phyloP scores from a whole-genome alignment of 2,888 invertebrate genomes.

The Leucophenga maculata region DNA sequence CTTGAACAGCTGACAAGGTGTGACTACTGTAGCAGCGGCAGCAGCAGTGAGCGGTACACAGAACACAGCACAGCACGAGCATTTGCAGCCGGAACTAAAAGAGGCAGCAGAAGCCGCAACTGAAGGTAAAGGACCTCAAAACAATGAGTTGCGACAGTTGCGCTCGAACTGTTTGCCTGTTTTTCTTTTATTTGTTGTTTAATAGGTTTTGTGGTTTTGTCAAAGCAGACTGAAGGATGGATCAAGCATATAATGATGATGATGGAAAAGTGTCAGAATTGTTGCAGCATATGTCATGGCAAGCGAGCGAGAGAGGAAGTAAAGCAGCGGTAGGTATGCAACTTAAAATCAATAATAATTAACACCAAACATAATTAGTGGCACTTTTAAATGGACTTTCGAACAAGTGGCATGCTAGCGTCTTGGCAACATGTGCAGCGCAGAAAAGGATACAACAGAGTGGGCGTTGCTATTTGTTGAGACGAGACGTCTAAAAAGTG shows the following conservation, averaged over 20 bases:
- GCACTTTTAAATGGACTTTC: too few species aligned
- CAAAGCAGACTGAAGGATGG: background rate
- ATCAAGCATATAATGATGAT: slow-evolving; percentile 13
- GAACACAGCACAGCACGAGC: background rate
- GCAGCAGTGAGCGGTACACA: background rate
- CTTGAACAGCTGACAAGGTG: slow-evolving; percentile 20
- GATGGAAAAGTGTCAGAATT: slow-evolving; percentile 45
- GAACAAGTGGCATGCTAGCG: too few species aligned
- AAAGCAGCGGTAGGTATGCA: too few species aligned
- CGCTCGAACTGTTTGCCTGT: background rate
- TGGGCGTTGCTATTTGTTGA: too few species aligned
- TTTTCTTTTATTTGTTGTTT: background rate
- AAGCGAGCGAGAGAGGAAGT: too few species aligned
- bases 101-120: background rate
- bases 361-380: too few species aligned
- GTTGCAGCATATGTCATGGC: slow-evolving; percentile 24
- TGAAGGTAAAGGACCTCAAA: background rate
- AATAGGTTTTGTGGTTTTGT: slow-evolving; percentile 24
- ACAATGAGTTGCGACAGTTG: background rate
- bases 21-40: slow-evolving; percentile 25
- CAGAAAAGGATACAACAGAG: too few species aligned
- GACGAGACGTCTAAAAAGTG: too few species aligned
- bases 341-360: too few species aligned
- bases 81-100: background rate
- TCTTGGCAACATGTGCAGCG: too few species aligned